A percentile compares a stretch with the other conserved stretches of the same genome.
Conservation (phyloP, 2,888 invertebrate species). For the Macrophya annulata region DNA sequence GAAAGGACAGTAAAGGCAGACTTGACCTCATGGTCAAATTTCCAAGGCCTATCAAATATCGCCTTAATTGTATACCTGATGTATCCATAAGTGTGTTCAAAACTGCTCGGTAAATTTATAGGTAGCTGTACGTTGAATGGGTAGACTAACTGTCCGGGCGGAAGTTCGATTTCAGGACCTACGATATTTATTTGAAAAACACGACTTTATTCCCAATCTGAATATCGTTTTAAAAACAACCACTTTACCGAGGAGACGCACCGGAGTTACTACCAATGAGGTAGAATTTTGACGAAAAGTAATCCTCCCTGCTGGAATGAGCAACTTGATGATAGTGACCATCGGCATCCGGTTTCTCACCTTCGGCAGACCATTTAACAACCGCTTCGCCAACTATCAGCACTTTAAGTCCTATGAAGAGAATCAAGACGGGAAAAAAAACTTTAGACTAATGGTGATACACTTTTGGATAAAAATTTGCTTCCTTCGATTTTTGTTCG, state of each 20-base stretch:
- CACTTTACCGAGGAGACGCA: conserved; percentile 22
- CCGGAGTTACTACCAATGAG: conserved; percentile 84
- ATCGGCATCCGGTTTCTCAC: conserved; percentile 21
- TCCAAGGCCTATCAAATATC: conserved; percentile 77
- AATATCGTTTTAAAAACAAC: neutral
- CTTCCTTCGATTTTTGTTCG: no score
- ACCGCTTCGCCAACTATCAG: neutral
- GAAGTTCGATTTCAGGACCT: conserved; percentile 57
- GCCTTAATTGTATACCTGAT: conserved; percentile 77
- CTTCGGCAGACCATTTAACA: conserved; percentile 17
- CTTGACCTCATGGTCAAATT: conserved; percentile 76
- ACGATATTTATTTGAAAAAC: neutral
- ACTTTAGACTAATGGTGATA: neutral
- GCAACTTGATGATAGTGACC: conserved; percentile 7
- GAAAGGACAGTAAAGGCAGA: conserved; percentile 76
- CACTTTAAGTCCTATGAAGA: conserved; percentile 1
- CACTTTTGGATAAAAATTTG: no score
- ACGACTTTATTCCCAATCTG: neutral
- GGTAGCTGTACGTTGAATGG: conserved; percentile 77
- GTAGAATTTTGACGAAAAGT: conserved; percentile 79
- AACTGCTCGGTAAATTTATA: conserved; percentile 70
- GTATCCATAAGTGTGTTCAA: conserved; percentile 70
- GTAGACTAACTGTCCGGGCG: conserved; percentile 73
- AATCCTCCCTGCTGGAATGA: neutral
- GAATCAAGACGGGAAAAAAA: neutral